These are phyloP conservation scores for Charina bottae DNA, from an alignment of 2,113 vertebrate species.

Conservation along the genomic window DNA sequence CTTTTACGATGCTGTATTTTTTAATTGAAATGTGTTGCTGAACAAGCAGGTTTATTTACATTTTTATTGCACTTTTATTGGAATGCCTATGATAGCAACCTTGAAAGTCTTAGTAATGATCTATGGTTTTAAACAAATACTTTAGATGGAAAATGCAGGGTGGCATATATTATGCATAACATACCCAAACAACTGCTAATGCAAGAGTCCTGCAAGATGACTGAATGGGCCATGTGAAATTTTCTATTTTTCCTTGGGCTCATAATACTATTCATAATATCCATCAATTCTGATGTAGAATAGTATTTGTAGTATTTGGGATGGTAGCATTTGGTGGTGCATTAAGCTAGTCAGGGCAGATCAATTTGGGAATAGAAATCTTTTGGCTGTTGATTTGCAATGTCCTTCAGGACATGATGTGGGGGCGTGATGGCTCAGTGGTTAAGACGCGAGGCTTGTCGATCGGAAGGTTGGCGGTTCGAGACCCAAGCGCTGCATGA, in stretches of 20 bases:
- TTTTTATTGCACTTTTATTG: conserved; percentile 2
- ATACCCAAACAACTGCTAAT: not conserved
- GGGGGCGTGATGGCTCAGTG: too few species aligned
- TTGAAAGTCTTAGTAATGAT: not conserved
- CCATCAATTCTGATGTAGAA: too few species aligned
- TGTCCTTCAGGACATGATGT: not conserved
- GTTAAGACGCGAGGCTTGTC: too few species aligned
- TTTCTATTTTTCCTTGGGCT: too few species aligned
- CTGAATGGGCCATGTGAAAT: not conserved
- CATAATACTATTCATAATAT: too few species aligned
- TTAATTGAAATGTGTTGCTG: not conserved
- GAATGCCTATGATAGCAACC: not conserved
- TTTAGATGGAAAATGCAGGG: not conserved
- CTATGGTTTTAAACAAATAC: conserved; percentile 8
- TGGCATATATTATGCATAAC: not conserved
- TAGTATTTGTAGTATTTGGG: not conserved
- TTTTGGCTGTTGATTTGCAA: not conserved
- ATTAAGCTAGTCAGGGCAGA: not conserved
- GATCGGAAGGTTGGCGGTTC: too few species aligned
- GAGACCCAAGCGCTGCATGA: too few species aligned
- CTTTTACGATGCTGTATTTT: not conserved
- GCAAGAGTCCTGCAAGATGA: not conserved
- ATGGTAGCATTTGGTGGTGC: not conserved
- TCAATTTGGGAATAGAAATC: not conserved
- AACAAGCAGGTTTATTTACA: conserved; percentile 5